Base-by-base conservation (phyloP, 1,140 invertebrate species). In the Drosophila bocki region DNA sequence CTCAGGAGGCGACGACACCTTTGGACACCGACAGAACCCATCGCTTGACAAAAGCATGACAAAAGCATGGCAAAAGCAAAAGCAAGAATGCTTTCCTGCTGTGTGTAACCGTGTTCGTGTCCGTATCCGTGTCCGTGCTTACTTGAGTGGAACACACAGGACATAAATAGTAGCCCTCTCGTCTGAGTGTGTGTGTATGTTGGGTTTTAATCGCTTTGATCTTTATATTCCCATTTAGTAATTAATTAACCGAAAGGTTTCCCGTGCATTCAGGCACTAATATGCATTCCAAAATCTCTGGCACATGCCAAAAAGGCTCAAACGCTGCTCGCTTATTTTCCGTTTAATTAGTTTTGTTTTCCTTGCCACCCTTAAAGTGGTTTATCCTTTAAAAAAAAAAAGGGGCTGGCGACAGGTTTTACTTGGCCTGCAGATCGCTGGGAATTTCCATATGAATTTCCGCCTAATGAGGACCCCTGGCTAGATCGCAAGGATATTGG, bases 191-290 rank as follows among this genome's bases (percentile, higher is more conserved):
- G 71, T 70, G 70, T 81, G 78, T 70, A 58, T 65, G 71, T 70
- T 19, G 29, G 50, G 33, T 51, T 79, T 56, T 82, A 60, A 78
- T 69, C 51, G 70, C 85, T 88, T 88, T 88, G 85, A 88, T 88
- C 78, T 90, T 68, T 70, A 84, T 84, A 59, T 71, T 75, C 48
- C 63, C 68, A 76, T 72, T 81, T 69, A 64, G 75, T 82, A 88
- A 82, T 88, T 88, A 88, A 88, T 88, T 88, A 85, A 85, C 78
- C 71, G 85, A 81, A 90, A 88, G 78, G 62, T 69, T 69, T 50
- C 32, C 61, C 35, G 53, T 29, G 69, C 65, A 75, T 63, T 60
- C 77, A 71, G 69, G 53, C 65, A 71, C 65, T 58, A 44, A 81
- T 64, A 72, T 63, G 74, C 79, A 82, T 56, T 78, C 44, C 37